Evolutionary conservation across 2,113 vertebrate genomes (phyloP), one percentile per base, ranked within the genome.

Genomic region (Osmerus eperlanus): DNA sequence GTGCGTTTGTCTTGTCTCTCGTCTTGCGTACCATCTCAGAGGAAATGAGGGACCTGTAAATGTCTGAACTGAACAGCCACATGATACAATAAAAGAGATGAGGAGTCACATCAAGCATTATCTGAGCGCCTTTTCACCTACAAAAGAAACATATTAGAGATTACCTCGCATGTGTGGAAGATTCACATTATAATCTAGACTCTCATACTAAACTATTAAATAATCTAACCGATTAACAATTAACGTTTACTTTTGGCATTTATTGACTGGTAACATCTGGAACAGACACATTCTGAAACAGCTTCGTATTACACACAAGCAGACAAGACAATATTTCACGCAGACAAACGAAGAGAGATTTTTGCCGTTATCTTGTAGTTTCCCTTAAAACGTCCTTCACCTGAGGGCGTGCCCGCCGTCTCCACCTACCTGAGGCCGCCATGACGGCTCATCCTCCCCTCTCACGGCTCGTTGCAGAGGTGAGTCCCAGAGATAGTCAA

Each of bases 81-180:
- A 95, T 96, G 95, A 96, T 94, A 98, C 95, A 96, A 95, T 91
- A 90, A 87, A 96, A 96, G 94, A 95, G 94, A 93, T 88, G 95
- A 12, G 41, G 91, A 93, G 93, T 93, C 94, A 94, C 95, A 94
- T 94, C 93, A 95, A 94, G 92, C 94, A 95, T 91, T 95, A 95
- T 95, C 91, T 96, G 95, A 95, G 89, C 94, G 92, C 92, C 93
- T 86, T 86, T 83, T 92, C 94, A 98, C 96, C 97, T 99, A 96
- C 90, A 91, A 96, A 89, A 94, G 95, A 94, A 96, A 96, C 96
- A 99, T 95, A 99, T 96, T 96, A 98, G 89, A 99, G 97, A 96
- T 99, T 98, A 99, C 97, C 94, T 92, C 93, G 97, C 91, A 99
- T 99, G 97, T 98, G 97, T 97, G 97, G 95, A 96, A 99, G 91